Conservation (phyloP, 2,888 invertebrate species). For the Melanostoma scalare region DNA sequence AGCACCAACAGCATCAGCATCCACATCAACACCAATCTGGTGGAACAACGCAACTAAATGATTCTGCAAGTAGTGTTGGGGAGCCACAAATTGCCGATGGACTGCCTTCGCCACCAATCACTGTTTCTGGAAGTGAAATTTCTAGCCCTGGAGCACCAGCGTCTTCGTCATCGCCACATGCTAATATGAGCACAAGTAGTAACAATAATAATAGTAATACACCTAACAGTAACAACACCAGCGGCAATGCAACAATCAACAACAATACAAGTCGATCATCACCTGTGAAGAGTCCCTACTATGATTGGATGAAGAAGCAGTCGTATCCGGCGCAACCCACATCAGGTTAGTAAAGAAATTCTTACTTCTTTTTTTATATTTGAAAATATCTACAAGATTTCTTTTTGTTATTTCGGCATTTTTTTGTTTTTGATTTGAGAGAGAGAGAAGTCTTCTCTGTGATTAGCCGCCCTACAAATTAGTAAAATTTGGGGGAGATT, state of each 20-base stretch:
- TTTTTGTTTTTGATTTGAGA: neutral
- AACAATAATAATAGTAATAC: conserved; percentile 81
- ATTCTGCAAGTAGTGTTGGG: conserved; percentile 76
- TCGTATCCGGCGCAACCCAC: conserved; percentile 92
- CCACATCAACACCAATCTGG: conserved; percentile 74
- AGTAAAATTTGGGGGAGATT: too few relatives aligned
- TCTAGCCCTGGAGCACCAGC: conserved; percentile 84
- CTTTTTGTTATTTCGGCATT: neutral
- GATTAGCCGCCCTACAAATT: too few relatives aligned
- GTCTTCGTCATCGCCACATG: conserved; percentile 80
- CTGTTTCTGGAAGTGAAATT: conserved; percentile 84
- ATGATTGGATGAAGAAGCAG: conserved; percentile 96
- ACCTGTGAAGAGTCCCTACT: conserved; percentile 89
- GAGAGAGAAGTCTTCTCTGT: neutral
- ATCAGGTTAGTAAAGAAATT: conserved; percentile 85
- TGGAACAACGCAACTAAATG: conserved; percentile 76
- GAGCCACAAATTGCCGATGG: conserved; percentile 77
- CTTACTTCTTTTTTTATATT: neutral
- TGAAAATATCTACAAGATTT: neutral
- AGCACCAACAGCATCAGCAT: conserved; percentile 77
- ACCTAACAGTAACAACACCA: conserved; percentile 61
- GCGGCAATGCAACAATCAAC: conserved; percentile 65
- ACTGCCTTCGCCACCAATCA: conserved; percentile 85
- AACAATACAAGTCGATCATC: conserved; percentile 84
- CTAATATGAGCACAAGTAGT: conserved; percentile 85